Base-by-base conservation (phyloP, 1,140 invertebrate species). In the Hylaeus anthracinus region DNA sequence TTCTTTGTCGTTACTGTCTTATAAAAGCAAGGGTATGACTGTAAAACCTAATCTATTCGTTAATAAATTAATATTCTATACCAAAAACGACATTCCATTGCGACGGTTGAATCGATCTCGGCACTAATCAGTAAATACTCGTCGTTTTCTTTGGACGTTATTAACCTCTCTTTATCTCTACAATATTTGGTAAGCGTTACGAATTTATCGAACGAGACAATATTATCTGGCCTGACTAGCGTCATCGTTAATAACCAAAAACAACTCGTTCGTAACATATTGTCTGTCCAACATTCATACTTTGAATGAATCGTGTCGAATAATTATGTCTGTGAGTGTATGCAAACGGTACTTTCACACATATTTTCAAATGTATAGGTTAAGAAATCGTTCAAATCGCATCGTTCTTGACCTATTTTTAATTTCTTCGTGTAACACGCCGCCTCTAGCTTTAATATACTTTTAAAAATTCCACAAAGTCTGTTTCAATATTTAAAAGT, bases 1-100 rank as follows among this genome's bases (percentile, higher is more conserved):
- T 73, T 94, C 93, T 26, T 82, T 84, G 1, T 73, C 81, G 15
- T 92, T 90, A 69, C 91, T 92, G 9, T 70, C 51, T 41, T 37
- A 12, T 53, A 60, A 73, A 53, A 70, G 51, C 26, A 26, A 55
- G 39, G 26, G 26, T 45, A 39, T 37, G 63, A 66, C 10, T n/a
- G 45, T 12, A 37, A 51, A 53, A 66, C 45, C 10, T n/a, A 5
- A 26, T 43, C 43, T 15, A 5, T 43, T 26, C 26, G 26, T 26
- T 3, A n/a, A 12, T 26, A 5, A 61, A 14, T 53, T 55, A 56
- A 3, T 56, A 39, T 45, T 58, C 55, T 67, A 79, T 91, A 94
- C 93, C 94, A 94, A 90, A 92, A 94, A 84, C 88, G 90, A 84
- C 94, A 94, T 70, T 93, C 87, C 53, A 95, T 84, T 15, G 89